phyloP scores from a whole-genome alignment of 2,113 vertebrate genomes.

The Raja brachyura region DNA sequence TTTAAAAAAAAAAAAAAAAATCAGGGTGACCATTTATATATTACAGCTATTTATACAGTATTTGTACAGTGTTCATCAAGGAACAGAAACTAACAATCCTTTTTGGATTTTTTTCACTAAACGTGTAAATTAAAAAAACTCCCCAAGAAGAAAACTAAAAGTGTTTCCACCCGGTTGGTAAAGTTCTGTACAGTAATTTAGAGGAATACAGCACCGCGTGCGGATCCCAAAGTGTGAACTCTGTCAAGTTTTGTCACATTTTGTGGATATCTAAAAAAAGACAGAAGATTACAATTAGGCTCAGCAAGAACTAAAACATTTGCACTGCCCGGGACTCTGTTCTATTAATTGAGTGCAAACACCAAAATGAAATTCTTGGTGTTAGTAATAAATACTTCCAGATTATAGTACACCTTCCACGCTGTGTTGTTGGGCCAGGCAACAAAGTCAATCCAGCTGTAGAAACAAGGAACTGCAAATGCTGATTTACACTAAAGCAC shows the following conservation, averaged over 20 bases:
- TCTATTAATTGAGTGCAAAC: not conserved
- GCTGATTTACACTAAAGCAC: too few species aligned
- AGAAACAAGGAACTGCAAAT: too few species aligned
- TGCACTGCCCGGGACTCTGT: not conserved
- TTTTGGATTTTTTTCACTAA: conserved; percentile 52
- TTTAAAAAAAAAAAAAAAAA: conserved; percentile 57
- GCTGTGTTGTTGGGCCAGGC: too few species aligned
- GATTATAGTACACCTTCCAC: not conserved
- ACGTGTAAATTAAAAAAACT: conserved; percentile 54
- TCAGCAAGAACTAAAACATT: conserved; percentile 10
- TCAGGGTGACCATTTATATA: conserved; percentile 69
- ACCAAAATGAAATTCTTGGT: not conserved
- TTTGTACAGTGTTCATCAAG: conserved; percentile 67
- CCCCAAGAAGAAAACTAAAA: conserved; percentile 67
- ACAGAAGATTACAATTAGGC: conserved; percentile 41
- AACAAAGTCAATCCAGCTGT: not conserved
- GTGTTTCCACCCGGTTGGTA: conserved; percentile 63
- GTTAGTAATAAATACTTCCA: not conserved
- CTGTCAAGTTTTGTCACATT: conserved; percentile 52
- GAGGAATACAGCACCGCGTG: conserved; percentile 77
- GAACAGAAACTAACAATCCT: conserved; percentile 65
- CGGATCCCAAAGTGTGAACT: conserved; percentile 56
- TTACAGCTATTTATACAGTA: conserved; percentile 65
- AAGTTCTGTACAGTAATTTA: conserved; percentile 79
- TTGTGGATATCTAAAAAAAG: conserved; percentile 59